phyloP scores from a whole-genome alignment of 2,888 invertebrate genomes.

The Xanthorhoe designata region DNA sequence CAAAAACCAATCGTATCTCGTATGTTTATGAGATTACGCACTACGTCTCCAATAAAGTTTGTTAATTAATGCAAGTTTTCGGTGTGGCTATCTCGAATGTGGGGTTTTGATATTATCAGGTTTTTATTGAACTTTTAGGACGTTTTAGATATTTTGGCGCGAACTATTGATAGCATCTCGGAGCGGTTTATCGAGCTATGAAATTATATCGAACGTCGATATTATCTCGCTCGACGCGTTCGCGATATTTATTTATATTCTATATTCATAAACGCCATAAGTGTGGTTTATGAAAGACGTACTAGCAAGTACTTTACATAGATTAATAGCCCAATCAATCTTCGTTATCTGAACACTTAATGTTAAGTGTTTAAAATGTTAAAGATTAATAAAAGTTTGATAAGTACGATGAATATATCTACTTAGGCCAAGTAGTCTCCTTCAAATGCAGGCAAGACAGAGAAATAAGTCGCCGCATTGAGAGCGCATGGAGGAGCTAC shows the following conservation, averaged over 20 bases:
- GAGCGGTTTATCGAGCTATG: conserved; percentile 2
- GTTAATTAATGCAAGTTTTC: conserved; percentile 65
- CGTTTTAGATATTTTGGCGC: conserved; percentile 31
- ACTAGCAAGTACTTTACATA: conserved; percentile 36
- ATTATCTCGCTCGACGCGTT: conserved; percentile 5
- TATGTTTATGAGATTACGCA: conserved; percentile 72
- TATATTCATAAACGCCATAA: conserved; percentile 42
- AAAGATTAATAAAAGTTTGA: conserved; percentile 14
- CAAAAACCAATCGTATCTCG: conserved; percentile 67
- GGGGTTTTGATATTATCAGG: conserved; percentile 43
- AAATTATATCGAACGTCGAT: conserved; percentile 16
- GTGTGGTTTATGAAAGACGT: conserved; percentile 41
- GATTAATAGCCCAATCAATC: conserved; percentile 59
- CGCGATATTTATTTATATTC: conserved; percentile 29
- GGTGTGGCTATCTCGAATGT: conserved; percentile 42
- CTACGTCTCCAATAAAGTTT: conserved; percentile 54
- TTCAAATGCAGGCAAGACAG: too few species aligned
- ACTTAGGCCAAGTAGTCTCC: too few species aligned
- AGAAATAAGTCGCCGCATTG: too few species aligned
- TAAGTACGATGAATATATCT: too few species aligned
- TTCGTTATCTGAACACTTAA: conserved; percentile 49
- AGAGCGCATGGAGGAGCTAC: too few species aligned
- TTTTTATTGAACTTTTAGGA: conserved; percentile 40
- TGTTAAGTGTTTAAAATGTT: conserved; percentile 38
- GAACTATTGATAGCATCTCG: conserved; percentile 20